Base-by-base conservation (phyloP, 2,113 vertebrate species). In the Gila orcuttii region DNA sequence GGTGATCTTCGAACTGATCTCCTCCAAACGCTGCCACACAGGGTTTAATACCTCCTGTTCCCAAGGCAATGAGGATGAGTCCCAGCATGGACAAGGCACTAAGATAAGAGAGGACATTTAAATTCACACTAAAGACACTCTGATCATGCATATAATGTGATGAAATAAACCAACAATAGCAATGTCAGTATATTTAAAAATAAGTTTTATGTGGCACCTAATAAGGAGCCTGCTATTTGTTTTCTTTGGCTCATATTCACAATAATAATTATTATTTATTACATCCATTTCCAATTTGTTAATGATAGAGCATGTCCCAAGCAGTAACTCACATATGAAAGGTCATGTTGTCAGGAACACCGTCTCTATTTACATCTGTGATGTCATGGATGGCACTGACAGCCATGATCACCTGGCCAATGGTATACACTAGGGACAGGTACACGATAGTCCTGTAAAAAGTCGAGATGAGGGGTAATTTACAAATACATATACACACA, bases 1-100 rank as follows among this genome's bases (percentile, higher is more conserved):
- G 98, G 23, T 95, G 73, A 0, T 99, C 96, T 23, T 95, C 89
- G 93, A 99, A 99, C 93, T 99, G 98, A 90, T 99, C 98, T 69
- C 98, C 98, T 39, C 98, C 98, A 86, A 99, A 99, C 0, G 98
- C 97, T 15, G 97, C 90, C 85, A 99, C 97, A 4, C 97, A 99
- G 39, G 98, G 98, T 88, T 99, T 99, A 91, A 99, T 99, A 17
- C 98, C 98, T 60, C 98, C 98, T 0, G 98, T 99, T 1, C 97
- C 98, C 0, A 99, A 47, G 1, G 98, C 97, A 19, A 99, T 98
- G 28, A 99, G 95, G 7, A 92, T 0, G 90, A 99, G 91, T 4
- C 98, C 98, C 50, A 95, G 1, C 95, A 99, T 94, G 69, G 96
- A 96, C 82, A 99, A 90, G 2, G 85, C 93, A 64, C 98, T 99